phyloP scores from a whole-genome alignment of 2,113 vertebrate genomes.

The Rhinopomastus cyanomelas region DNA sequence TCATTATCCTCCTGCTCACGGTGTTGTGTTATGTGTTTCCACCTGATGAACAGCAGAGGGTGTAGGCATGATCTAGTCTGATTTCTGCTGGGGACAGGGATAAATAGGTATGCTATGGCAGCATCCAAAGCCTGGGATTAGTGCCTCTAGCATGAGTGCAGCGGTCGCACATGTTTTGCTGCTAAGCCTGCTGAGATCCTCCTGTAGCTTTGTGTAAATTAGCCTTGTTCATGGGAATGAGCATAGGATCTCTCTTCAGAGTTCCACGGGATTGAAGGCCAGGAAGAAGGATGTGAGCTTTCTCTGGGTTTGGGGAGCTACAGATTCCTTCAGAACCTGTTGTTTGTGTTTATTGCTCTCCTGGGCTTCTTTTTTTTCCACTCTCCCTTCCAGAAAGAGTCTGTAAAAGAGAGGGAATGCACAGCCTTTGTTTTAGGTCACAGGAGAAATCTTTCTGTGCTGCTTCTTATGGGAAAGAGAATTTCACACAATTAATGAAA shows the following conservation, averaged over 20 bases:
- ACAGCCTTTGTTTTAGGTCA: not conserved
- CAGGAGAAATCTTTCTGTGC: not conserved
- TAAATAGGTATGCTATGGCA: not conserved
- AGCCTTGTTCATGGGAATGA: conserved; percentile 13
- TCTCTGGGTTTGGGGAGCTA: not conserved
- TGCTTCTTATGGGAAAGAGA: not conserved
- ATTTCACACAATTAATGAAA: not conserved
- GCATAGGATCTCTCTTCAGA: not conserved
- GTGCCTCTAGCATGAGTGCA: conserved; percentile 46
- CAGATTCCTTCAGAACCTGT: conserved; percentile 3
- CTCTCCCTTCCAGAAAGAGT: not conserved
- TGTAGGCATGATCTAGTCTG: not conserved
- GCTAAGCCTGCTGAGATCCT: conserved; percentile 59
- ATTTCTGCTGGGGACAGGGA: not conserved
- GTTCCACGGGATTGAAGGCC: not conserved
- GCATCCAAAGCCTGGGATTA: conserved; percentile 35
- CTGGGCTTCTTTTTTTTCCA: not conserved
- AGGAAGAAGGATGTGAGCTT: conserved; percentile 1
- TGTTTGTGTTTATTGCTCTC: not conserved
- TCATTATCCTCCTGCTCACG: not conserved
- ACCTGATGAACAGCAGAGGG: conserved; percentile 38
- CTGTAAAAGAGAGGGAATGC: not conserved
- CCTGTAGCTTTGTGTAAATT: conserved; percentile 37
- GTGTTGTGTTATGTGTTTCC: not conserved
- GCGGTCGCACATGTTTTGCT: conserved; percentile 46